Conservation (phyloP, 2,113 vertebrate genomes). For the Thunnus maccoyii region DNA sequence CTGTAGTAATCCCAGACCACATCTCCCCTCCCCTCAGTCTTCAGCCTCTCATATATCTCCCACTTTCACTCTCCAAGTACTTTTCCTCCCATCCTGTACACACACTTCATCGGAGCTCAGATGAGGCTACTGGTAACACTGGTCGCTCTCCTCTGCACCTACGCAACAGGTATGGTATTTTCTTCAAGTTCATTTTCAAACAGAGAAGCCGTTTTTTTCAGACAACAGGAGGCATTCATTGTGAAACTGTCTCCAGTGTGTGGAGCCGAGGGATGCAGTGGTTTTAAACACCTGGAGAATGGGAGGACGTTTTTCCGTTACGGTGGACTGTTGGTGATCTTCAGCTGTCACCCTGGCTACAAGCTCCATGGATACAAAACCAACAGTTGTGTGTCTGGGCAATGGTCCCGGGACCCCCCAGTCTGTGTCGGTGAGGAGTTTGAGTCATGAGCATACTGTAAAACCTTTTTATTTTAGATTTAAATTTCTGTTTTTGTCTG, state of each 20-base stretch:
- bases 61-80: conserved; percentile 27
- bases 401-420: conserved; percentile 78
- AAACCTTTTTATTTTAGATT: not conserved
- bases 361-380: conserved; percentile 78
- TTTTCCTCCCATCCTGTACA: not conserved
- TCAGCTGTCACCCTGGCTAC: conserved; percentile 78
- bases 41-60: not conserved
- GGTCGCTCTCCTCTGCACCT: conserved; percentile 49
- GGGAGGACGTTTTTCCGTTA: conserved; percentile 83
- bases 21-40: conserved; percentile 10
- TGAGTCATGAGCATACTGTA: not conserved
- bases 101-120: conserved; percentile 4
- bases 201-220: not conserved
- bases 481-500: not conserved
- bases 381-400: conserved; percentile 81
- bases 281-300: conserved; percentile 76
- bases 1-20: not conserved
- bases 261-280: conserved; percentile 55
- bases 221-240: not conserved
- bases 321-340: conserved; percentile 79
- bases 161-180: conserved; percentile 58
- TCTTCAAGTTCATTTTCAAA: not conserved
- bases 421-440: conserved; percentile 78
- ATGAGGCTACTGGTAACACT: conserved; percentile 41
- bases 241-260: conserved; percentile 31